Evolutionary conservation across 2,113 vertebrate species (phyloP).

Genomic region (Ictalurus punctatus): DNA sequence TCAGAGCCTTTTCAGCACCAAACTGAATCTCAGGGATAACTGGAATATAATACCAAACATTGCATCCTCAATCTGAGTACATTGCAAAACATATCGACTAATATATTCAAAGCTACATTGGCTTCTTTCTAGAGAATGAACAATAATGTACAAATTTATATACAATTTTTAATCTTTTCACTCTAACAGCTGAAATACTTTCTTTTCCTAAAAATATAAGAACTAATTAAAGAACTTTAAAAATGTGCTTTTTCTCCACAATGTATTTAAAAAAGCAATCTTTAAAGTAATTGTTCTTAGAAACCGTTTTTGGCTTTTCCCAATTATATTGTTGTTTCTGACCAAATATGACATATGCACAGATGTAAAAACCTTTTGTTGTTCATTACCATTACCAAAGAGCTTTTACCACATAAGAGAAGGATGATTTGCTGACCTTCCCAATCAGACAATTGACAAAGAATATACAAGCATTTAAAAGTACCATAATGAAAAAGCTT

Average conservation of each 20-base stretch:
- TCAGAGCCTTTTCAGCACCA: constrained; percentile 82
- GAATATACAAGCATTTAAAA: background rate
- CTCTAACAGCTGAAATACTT: background rate
- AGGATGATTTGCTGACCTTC: background rate
- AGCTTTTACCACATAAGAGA: background rate
- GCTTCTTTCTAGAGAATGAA: background rate
- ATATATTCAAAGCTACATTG: background rate
- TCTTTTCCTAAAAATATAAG: background rate
- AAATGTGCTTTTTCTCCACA: background rate
- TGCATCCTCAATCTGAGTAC: background rate
- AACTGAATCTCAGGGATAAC: constrained; percentile 92
- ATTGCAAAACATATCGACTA: constrained; percentile 17
- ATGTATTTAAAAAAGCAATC: background rate
- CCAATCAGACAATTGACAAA: background rate
- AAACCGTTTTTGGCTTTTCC: background rate
- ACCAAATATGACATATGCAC: background rate
- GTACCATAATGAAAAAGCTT: background rate
- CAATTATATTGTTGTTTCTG: background rate
- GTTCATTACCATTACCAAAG: background rate
- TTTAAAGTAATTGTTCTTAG: background rate
- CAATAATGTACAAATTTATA: background rate
- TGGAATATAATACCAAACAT: constrained; percentile 62
- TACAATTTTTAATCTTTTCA: background rate
- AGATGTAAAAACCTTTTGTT: background rate
- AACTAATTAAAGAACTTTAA: background rate